A percentile compares a stretch with the other conserved stretches of the same genome.
Evolutionary conservation across 2,797 vertebrate species (phyloP).

Genomic region (Halcyon smyrnensis): DNA sequence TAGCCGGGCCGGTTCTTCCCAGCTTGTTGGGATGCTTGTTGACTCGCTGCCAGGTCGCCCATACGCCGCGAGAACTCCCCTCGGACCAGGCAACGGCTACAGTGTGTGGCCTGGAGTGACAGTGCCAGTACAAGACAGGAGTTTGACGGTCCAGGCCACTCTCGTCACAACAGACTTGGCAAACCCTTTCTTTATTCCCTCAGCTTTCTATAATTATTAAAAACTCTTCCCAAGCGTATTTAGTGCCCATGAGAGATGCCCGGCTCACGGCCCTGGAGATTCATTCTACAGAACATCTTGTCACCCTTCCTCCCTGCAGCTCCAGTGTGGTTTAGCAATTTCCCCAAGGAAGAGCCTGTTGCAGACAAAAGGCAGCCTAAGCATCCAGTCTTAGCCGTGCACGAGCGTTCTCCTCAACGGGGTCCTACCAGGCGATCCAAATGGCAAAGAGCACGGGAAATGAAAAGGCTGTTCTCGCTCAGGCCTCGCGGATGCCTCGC

Average conservation of each 20-base stretch:
- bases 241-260: conserved; percentile 20
- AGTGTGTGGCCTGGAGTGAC: accelerated
- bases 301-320: background rate
- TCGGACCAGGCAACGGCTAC: background rate
- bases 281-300: background rate
- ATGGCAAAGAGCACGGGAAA: background rate
- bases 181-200: background rate
- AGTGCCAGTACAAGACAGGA: background rate
- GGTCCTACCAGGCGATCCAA: background rate
- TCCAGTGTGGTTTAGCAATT: background rate
- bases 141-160: background rate
- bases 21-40: background rate
- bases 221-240: conserved; percentile 25
- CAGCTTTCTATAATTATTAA: background rate
- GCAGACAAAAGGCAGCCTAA: background rate
- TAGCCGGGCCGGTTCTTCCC: background rate
- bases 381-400: background rate
- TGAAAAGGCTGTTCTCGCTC: background rate
- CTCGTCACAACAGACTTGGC: conserved; percentile 42
- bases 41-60: conserved; percentile 14
- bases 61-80: background rate
- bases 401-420: accelerated
- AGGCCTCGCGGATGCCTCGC: background rate
- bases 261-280: background rate
- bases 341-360: background rate